Evolutionary conservation across 2,797 vertebrate species (phyloP).

Genomic region (Hozukius guyotensis): DNA sequence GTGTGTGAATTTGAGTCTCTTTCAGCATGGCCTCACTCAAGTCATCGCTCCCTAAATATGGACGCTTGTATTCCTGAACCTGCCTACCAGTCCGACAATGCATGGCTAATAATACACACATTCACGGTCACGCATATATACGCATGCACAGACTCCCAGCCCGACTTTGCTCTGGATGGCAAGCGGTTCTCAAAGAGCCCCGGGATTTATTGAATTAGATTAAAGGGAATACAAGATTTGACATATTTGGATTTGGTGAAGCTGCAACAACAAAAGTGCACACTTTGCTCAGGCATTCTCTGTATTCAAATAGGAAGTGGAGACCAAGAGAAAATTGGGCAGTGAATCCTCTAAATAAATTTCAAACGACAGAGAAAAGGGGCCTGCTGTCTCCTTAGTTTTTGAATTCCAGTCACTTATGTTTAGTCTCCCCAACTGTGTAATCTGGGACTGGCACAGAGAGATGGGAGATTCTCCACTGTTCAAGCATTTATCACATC

Average conservation of each 20-base stretch:
- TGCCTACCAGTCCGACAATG: conserved; percentile 10
- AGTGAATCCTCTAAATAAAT: conserved; percentile 41
- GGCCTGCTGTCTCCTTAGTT: conserved; percentile 26
- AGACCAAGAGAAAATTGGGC: conserved; percentile 12
- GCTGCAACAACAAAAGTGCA: conserved; percentile 34
- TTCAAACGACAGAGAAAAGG: conserved; percentile 42
- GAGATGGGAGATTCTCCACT: conserved; percentile 55
- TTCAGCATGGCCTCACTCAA: conserved; percentile 9
- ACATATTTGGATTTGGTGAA: conserved; percentile 54
- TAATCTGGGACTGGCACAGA: conserved; percentile 56
- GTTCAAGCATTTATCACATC: conserved; percentile 60
- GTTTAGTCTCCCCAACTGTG: conserved; percentile 47
- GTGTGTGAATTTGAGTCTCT: conserved; percentile 4
- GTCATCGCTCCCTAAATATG: conserved; percentile 17
- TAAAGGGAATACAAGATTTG: conserved; percentile 49
- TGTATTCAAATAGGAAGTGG: conserved; percentile 30
- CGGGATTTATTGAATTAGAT: conserved; percentile 49
- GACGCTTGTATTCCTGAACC: conserved; percentile 22
- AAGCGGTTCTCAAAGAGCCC: conserved; percentile 15
- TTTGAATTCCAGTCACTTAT: conserved; percentile 54
- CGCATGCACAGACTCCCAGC: background rate
- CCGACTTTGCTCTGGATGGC: background rate
- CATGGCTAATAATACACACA: conserved; percentile 5
- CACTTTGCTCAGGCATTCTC: conserved; percentile 27
- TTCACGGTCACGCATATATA: background rate